phyloP scores from a whole-genome alignment of 2,797 vertebrate genomes.

The Oceanodroma leucorhoa region DNA sequence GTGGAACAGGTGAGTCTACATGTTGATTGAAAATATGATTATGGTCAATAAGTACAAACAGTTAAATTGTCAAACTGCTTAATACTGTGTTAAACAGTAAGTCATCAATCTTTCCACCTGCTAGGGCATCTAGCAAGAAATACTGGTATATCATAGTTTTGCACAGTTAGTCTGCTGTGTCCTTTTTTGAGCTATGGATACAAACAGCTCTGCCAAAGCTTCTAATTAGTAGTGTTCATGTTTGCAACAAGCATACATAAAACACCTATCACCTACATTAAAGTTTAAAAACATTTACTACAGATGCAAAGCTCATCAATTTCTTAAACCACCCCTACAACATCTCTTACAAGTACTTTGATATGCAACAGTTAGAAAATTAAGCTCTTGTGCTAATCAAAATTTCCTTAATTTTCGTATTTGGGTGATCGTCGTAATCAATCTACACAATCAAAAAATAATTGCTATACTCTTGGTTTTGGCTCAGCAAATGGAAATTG shows the following conservation, averaged over 20 bases:
- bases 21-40: not conserved
- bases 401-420: not conserved
- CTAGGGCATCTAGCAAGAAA: not conserved
- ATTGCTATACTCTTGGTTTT: not conserved
- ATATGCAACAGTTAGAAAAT: not conserved
- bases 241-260: not conserved
- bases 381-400: not conserved
- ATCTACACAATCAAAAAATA: not conserved
- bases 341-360: not conserved
- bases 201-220: not conserved
- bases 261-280: not conserved
- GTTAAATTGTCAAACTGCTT: not conserved
- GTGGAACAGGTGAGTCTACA: not conserved
- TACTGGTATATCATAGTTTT: not conserved
- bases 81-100: not conserved
- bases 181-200: not conserved
- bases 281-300: constrained; percentile 23
- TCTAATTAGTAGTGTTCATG: not conserved
- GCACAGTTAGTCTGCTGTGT: not conserved
- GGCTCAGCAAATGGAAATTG: not conserved
- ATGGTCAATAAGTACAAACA: not conserved
- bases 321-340: not conserved
- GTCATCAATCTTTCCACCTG: not conserved
- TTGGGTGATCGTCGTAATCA: not conserved
- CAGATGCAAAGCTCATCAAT: not conserved